Conservation (phyloP, 2,888 invertebrate species). For the Apamea sordens region DNA sequence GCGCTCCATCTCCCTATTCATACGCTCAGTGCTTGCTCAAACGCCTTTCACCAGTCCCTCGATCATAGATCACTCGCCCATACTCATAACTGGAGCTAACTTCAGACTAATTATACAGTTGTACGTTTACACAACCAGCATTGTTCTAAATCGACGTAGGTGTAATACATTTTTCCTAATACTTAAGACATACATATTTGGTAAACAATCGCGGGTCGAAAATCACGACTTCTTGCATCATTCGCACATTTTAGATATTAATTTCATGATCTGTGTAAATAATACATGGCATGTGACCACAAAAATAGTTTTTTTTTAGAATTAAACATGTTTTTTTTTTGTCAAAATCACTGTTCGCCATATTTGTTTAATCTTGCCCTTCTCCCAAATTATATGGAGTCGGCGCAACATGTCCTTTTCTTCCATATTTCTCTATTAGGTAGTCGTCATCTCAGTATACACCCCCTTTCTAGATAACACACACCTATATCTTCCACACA, state of each 20-base stretch:
- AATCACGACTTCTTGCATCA: background rate
- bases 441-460: too few relatives aligned
- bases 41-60: conserved; percentile 63
- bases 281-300: background rate
- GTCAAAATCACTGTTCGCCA: background rate
- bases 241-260: background rate
- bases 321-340: background rate
- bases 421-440: background rate
- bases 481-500: background rate
- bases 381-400: too few relatives aligned
- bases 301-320: background rate
- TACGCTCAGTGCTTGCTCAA: conserved; percentile 18
- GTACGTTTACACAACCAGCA: conserved; percentile 64
- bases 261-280: background rate
- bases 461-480: background rate
- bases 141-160: conserved; percentile 45
- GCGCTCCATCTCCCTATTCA: conserved; percentile 33
- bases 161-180: background rate
- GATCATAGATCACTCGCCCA: conserved; percentile 69
- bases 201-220: background rate
- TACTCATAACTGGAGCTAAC: conserved; percentile 68
- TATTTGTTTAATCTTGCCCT: background rate
- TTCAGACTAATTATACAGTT: conserved; percentile 71
- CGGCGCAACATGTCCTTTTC: too few relatives aligned
- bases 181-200: background rate